Conservation (phyloP, 2,888 invertebrate genomes). For the Lottia gigantea region DNA sequence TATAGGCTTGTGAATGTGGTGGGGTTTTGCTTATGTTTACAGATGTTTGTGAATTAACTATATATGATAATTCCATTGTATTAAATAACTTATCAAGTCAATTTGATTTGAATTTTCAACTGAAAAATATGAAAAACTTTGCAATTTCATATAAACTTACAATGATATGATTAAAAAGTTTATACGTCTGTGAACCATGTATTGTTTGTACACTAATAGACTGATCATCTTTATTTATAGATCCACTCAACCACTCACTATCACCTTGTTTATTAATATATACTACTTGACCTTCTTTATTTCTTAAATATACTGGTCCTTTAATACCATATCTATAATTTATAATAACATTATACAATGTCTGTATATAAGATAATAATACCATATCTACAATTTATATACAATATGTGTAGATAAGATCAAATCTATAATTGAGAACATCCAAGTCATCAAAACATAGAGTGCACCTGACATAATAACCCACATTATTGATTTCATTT, state of each 20-base stretch:
- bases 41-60: too few relatives aligned
- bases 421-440: too few relatives aligned
- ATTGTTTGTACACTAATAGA: constrained; percentile 48
- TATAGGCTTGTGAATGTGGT: too few relatives aligned
- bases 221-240: constrained; percentile 36
- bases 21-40: too few relatives aligned
- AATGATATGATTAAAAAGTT: constrained; percentile 64
- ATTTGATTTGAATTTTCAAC: too few relatives aligned
- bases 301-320: constrained; percentile 61
- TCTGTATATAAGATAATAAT: constrained; percentile 44
- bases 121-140: background rate
- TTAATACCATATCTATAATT: constrained; percentile 64
- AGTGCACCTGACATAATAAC: too few relatives aligned
- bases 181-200: constrained; percentile 54
- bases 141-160: constrained; percentile 39
- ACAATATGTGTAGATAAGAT: too few relatives aligned
- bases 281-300: constrained; percentile 56
- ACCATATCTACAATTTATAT: constrained; percentile 55
- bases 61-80: too few relatives aligned
- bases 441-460: too few relatives aligned
- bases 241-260: constrained; percentile 51
- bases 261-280: constrained; percentile 34
- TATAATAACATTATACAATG: background rate
- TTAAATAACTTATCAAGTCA: too few relatives aligned
- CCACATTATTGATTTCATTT: too few relatives aligned